phyloP scores from a whole-genome alignment of 1,140 invertebrate species.

The Drosophila repletoides region DNA sequence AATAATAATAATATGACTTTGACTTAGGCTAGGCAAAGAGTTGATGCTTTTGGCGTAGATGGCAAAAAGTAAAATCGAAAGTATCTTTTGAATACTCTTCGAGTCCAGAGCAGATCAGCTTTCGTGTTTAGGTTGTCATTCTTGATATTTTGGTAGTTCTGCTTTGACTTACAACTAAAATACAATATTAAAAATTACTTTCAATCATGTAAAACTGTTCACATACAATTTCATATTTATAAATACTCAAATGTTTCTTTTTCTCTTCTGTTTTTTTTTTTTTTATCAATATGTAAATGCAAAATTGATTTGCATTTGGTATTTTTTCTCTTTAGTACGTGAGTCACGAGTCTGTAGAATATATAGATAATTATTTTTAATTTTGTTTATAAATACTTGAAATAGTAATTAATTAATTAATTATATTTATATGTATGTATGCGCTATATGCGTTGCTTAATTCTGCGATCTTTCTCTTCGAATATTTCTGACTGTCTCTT shows the following conservation, averaged over 20 bases:
- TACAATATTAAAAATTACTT: slow-evolving; percentile 67
- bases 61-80: slow-evolving; percentile 52
- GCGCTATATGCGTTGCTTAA: slow-evolving; percentile 35
- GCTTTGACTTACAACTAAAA: slow-evolving; percentile 59
- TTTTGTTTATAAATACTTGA: slow-evolving; percentile 66
- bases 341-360: slow-evolving; percentile 25
- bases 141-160: slow-evolving; percentile 67
- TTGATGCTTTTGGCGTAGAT: slow-evolving; percentile 68
- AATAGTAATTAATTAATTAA: slow-evolving; percentile 71
- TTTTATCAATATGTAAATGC: slow-evolving; percentile 33
- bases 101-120: too few species aligned
- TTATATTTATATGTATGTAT: slow-evolving; percentile 46
- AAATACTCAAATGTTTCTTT: slow-evolving; percentile 24
- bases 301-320: slow-evolving; percentile 41
- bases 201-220: slow-evolving; percentile 46
- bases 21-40: slow-evolving; percentile 70
- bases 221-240: slow-evolving; percentile 25
- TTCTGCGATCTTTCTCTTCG: slow-evolving; percentile 21
- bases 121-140: not conserved
- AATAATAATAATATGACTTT: slow-evolving; percentile 71
- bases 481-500: slow-evolving; percentile 29
- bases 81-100: slow-evolving; percentile 12
- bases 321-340: slow-evolving; percentile 12
- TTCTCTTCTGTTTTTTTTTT: not conserved
- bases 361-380: slow-evolving; percentile 22